Conservation (phyloP, 2,888 invertebrate species). For the Caprella mutica region DNA sequence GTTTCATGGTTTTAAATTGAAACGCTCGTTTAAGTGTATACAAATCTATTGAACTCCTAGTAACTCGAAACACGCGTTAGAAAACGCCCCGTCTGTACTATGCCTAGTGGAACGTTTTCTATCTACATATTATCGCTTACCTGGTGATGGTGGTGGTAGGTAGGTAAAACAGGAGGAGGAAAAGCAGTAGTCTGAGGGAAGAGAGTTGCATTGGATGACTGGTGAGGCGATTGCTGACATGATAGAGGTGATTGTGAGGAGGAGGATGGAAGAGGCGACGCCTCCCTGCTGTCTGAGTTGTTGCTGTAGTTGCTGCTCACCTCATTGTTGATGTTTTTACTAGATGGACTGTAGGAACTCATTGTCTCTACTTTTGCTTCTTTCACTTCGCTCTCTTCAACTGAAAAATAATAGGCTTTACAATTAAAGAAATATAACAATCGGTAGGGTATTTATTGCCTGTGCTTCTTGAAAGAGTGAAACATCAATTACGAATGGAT, state of each 20-base stretch:
- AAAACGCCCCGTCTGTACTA: no score
- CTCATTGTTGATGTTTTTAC: constrained; percentile 3
- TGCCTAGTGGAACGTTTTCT: no score
- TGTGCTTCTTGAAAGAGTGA: no score
- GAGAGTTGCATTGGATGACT: not conserved
- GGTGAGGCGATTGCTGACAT: constrained; percentile 12
- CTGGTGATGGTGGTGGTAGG: constrained; percentile 23
- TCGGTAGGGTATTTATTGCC: no score
- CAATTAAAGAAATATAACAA: no score
- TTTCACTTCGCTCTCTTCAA: constrained; percentile 6
- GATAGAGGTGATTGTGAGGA: constrained; percentile 12
- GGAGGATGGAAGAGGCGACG: not conserved
- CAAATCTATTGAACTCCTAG: no score
- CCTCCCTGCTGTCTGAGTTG: constrained; percentile 8
- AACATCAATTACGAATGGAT: no score
- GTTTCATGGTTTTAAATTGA: no score
- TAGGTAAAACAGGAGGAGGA: constrained; percentile 19
- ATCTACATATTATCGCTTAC: no score
- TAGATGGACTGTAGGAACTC: not conserved
- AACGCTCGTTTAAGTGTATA: no score
- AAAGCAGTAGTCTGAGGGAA: constrained; percentile 21
- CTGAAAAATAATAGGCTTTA: no score
- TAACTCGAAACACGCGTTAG: no score
- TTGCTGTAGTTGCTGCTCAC: constrained; percentile 8
- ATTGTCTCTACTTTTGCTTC: constrained; percentile 1